phyloP scores from a whole-genome alignment of 1,140 invertebrate species.

The Andrena cerasifolii region DNA sequence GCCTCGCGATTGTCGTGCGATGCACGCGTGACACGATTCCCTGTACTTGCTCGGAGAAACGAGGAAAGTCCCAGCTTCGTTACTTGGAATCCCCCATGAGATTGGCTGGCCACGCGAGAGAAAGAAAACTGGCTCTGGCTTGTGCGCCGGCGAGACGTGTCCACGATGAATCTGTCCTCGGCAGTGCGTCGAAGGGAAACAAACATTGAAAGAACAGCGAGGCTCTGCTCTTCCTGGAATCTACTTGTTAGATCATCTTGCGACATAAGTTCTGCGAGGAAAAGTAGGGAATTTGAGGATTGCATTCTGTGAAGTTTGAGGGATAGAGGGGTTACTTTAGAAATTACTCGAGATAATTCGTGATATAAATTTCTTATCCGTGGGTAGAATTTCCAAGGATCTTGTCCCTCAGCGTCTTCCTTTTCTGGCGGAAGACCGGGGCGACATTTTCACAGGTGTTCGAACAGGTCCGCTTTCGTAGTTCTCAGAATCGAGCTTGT shows the following conservation, averaged over 20 bases:
- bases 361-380: too few relatives aligned
- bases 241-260: too few relatives aligned
- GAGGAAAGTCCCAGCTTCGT: slow-evolving; percentile 60
- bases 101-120: slow-evolving; percentile 25
- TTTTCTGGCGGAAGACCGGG: background rate
- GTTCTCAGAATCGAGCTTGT: slow-evolving; percentile 36
- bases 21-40: slow-evolving; percentile 65
- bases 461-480: slow-evolving; percentile 23
- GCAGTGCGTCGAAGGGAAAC: background rate
- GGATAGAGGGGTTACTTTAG: too few relatives aligned
- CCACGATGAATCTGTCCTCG: background rate
- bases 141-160: background rate
- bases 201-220: too few relatives aligned
- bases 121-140: slow-evolving; percentile 22
- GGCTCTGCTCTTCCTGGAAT: too few relatives aligned
- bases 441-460: slow-evolving; percentile 18
- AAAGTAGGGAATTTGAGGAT: too few relatives aligned
- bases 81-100: slow-evolving; percentile 60
- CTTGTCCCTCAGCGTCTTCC: too few relatives aligned
- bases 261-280: too few relatives aligned
- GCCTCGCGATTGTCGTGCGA: slow-evolving; percentile 55
- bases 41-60: slow-evolving; percentile 52
- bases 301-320: too few relatives aligned
- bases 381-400: background rate
- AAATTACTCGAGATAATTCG: too few relatives aligned